Conservation (phyloP, 2,888 invertebrate genomes). For the Eilema sororculum region DNA sequence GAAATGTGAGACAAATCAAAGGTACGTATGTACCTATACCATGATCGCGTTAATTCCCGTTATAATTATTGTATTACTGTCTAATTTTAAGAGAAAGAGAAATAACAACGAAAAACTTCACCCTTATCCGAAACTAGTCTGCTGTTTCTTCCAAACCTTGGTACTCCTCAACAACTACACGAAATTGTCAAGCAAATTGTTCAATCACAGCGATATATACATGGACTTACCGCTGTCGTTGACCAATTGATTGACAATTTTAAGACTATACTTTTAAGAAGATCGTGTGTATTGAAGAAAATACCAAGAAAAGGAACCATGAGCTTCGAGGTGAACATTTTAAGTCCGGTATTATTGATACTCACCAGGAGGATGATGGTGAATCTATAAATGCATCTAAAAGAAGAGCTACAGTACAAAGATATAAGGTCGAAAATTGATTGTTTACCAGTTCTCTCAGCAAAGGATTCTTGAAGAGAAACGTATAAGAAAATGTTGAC, state of each 20-base stretch:
- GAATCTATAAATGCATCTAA: too few relatives aligned
- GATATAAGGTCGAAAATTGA: background rate
- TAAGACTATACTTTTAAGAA: background rate
- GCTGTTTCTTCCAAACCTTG: background rate
- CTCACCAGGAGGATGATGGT: too few relatives aligned
- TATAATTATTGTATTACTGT: too few relatives aligned
- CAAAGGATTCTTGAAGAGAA: background rate
- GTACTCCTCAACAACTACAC: background rate
- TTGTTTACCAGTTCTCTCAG: background rate
- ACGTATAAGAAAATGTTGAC: background rate
- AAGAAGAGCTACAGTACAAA: background rate
- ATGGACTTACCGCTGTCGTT: background rate
- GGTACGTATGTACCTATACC: too few relatives aligned
- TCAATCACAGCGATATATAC: background rate
- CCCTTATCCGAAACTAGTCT: background rate
- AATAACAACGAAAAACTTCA: too few relatives aligned
- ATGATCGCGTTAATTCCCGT: too few relatives aligned
- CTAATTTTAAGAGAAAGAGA: too few relatives aligned
- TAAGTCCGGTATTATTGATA: too few relatives aligned
- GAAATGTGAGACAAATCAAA: too few relatives aligned
- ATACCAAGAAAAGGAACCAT: background rate
- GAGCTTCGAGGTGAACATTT: background rate
- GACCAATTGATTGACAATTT: background rate
- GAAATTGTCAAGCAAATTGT: background rate
- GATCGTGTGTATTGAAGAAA: background rate